phyloP scores from a whole-genome alignment of 2,797 vertebrate genomes.

The Eutrigla gurnardus region DNA sequence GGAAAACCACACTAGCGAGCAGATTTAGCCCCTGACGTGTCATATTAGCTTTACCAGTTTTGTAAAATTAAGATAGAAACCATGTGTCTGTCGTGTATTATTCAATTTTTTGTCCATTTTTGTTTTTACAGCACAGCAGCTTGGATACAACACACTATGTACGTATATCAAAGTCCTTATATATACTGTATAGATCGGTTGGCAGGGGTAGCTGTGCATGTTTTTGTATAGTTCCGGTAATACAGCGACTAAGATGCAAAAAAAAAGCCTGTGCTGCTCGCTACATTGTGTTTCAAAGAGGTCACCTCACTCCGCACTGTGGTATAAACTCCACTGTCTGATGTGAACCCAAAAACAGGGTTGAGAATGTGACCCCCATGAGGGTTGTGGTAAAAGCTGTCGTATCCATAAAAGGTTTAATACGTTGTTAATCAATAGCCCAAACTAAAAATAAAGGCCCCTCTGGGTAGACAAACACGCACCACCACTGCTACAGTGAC shows the following conservation, averaged over 20 bases:
- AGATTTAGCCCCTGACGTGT: constrained; percentile 43
- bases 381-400: constrained; percentile 71
- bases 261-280: constrained; percentile 72
- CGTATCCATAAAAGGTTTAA: constrained; percentile 72
- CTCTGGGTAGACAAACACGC: constrained; percentile 75
- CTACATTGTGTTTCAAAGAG: constrained; percentile 73
- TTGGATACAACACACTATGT: constrained; percentile 63
- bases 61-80: constrained; percentile 65
- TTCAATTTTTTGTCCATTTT: constrained; percentile 8
- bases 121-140: constrained; percentile 73
- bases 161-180: constrained; percentile 66
- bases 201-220: constrained; percentile 72
- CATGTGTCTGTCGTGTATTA: constrained; percentile 55
- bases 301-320: constrained; percentile 56
- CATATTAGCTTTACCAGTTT: constrained; percentile 35
- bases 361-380: constrained; percentile 42
- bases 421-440: constrained; percentile 68
- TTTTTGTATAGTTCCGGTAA: constrained; percentile 19
- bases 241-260: constrained; percentile 62
- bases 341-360: constrained; percentile 37
- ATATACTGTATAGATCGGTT: constrained; percentile 55
- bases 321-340: constrained; percentile 58
- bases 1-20: constrained; percentile 43
- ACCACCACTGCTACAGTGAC: constrained; percentile 80
- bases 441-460: constrained; percentile 76